phyloP scores from a whole-genome alignment of 1,140 invertebrate species.

The Neuroterus valhalla region DNA sequence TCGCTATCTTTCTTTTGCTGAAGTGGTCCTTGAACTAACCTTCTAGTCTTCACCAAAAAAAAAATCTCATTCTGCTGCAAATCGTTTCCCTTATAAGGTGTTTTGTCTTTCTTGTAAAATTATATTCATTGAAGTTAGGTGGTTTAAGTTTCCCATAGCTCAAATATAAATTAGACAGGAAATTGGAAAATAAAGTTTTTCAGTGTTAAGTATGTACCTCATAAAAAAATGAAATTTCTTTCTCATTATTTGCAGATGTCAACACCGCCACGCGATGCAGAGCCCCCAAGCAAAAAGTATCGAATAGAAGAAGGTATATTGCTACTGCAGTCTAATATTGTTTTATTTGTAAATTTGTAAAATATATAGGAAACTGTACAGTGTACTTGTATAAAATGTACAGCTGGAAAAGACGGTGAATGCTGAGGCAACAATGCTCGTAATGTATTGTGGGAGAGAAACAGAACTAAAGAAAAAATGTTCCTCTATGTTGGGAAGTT shows the following conservation, averaged over 20 bases:
- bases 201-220: no score
- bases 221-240: neutral
- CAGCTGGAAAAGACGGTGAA: constrained; percentile 60
- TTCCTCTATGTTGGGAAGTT: constrained; percentile 53
- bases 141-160: no score
- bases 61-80: no score
- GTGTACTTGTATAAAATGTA: constrained; percentile 46
- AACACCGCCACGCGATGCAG: constrained; percentile 56
- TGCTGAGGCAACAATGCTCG: constrained; percentile 57
- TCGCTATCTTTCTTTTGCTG: no score
- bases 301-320: constrained; percentile 73
- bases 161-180: no score
- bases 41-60: no score
- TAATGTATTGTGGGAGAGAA: constrained; percentile 59
- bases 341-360: constrained; percentile 49
- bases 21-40: no score
- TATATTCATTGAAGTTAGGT: no score
- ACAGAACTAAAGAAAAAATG: constrained; percentile 51
- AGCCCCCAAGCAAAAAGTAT: constrained; percentile 65
- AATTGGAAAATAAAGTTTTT: no score
- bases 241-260: constrained; percentile 50
- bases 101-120: no score
- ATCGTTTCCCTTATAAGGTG: no score
- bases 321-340: constrained; percentile 55
- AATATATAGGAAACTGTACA: constrained; percentile 46